These are phyloP conservation scores for Lithosia quadra DNA, from an alignment of 2,888 invertebrate species.

Conservation along the genomic window DNA sequence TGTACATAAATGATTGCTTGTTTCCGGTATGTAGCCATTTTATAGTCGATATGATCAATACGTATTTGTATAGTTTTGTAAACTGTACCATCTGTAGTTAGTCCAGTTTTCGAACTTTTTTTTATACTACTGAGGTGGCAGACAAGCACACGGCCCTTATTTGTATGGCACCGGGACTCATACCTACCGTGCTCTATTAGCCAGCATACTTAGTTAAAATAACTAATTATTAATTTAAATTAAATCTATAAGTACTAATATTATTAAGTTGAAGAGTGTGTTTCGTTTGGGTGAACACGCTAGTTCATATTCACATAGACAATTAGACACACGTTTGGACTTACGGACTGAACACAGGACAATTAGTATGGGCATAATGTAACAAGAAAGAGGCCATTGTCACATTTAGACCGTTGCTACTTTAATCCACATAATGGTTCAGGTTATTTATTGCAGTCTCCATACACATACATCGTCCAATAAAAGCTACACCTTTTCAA, in stretches of 20 bases:
- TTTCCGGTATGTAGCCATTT: constrained; percentile 18
- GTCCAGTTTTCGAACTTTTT: too few relatives aligned
- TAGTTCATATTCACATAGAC: too few relatives aligned
- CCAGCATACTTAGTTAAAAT: too few relatives aligned
- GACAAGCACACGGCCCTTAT: too few relatives aligned
- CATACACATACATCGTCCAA: constrained; percentile 53
- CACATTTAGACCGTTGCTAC: constrained; percentile 49
- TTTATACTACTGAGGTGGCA: too few relatives aligned
- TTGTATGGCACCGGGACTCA: too few relatives aligned
- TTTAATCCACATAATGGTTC: constrained; percentile 61
- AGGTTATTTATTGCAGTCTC: constrained; percentile 55
- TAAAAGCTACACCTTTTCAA: constrained; percentile 63
- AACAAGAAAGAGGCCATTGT: constrained; percentile 33
- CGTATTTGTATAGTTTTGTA: constrained; percentile 1
- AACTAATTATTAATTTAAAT: too few relatives aligned
- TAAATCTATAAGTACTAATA: too few relatives aligned
- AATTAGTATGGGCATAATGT: neutral
- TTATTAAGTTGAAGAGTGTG: too few relatives aligned
- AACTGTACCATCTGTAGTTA: constrained; percentile 2
- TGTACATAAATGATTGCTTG: constrained; percentile 11
- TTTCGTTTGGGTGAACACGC: too few relatives aligned
- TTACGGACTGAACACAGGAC: neutral
- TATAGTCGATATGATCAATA: constrained; percentile 14
- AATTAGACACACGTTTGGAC: neutral
- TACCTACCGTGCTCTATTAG: too few relatives aligned